Percentiles rank a stretch among this genome's conserved stretches.
Evolutionary conservation across 2,888 invertebrate species (phyloP).

Genomic region (Pheosia gnoma): DNA sequence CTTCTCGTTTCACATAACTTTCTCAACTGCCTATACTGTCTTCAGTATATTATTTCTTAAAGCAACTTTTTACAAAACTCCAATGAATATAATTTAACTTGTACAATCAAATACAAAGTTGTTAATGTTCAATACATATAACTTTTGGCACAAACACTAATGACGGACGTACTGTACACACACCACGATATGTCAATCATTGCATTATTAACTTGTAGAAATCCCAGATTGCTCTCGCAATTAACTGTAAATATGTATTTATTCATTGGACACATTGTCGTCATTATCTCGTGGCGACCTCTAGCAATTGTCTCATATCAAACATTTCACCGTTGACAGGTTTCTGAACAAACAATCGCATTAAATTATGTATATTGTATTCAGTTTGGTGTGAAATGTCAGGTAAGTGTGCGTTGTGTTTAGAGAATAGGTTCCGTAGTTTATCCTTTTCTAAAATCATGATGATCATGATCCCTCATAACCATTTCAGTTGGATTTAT

Average conservation of each 20-base stretch:
- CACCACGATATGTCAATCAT: not conserved
- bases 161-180: not conserved
- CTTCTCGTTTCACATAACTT: not conserved
- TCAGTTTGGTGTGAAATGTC: constrained; percentile 26
- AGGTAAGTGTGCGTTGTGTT: constrained; percentile 6
- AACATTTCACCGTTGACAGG: constrained; percentile 43
- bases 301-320: constrained; percentile 24
- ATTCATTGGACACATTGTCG: constrained; percentile 7
- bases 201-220: constrained; percentile 6
- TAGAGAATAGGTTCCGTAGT: constrained; percentile 8
- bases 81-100: not conserved
- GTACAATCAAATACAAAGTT: not conserved
- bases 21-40: not conserved
- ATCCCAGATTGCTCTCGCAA: not conserved
- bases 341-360: constrained; percentile 41
- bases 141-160: not conserved
- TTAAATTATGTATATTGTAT: constrained; percentile 59
- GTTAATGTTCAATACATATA: constrained; percentile 1
- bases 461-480: no score
- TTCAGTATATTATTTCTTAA: not conserved
- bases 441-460: not conserved
- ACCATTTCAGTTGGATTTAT: no score
- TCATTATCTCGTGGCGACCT: constrained; percentile 15
- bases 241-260: constrained; percentile 4
- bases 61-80: not conserved